Percentiles rank a stretch among this genome's conserved stretches.
Conservation (phyloP, 2,797 vertebrate species). For the Pantherophis vulpinus region DNA sequence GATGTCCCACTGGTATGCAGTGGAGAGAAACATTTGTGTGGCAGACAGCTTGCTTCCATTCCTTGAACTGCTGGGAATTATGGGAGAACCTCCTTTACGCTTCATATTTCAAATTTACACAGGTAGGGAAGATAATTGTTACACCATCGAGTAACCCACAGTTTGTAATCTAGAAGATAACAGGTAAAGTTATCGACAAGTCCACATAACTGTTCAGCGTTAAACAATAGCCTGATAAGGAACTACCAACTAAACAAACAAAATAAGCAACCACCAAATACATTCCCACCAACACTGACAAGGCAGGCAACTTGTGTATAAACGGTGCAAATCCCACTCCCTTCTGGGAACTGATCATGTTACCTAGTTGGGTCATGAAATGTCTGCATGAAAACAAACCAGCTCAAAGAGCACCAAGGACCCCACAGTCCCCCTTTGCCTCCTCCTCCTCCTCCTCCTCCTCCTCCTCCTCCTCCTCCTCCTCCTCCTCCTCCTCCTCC, state of each 20-base stretch:
- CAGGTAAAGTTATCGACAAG: not conserved
- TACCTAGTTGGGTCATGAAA: not conserved
- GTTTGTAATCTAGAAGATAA: not conserved
- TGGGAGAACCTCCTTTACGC: not conserved
- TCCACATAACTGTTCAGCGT: not conserved
- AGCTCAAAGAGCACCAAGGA: not conserved
- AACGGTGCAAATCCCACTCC: not conserved
- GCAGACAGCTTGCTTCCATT: not conserved
- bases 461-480: not conserved
- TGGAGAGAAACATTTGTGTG: not conserved
- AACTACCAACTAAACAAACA: not conserved
- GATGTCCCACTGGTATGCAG: not conserved
- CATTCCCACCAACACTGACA: not conserved
- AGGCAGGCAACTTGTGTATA: not conserved
- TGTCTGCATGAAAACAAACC: not conserved
- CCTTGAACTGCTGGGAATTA: not conserved
- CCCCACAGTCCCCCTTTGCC: not conserved
- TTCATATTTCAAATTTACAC: not conserved
- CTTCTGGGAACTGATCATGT: not conserved
- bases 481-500: too few species aligned
- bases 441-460: too few species aligned
- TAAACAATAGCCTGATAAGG: not conserved
- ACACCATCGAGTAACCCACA: not conserved
- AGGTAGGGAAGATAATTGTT: not conserved
- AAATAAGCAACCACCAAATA: not conserved